These are phyloP conservation scores for Austrolebias charrua DNA, from an alignment of 2,797 vertebrate species.

Conservation along the genomic window DNA sequence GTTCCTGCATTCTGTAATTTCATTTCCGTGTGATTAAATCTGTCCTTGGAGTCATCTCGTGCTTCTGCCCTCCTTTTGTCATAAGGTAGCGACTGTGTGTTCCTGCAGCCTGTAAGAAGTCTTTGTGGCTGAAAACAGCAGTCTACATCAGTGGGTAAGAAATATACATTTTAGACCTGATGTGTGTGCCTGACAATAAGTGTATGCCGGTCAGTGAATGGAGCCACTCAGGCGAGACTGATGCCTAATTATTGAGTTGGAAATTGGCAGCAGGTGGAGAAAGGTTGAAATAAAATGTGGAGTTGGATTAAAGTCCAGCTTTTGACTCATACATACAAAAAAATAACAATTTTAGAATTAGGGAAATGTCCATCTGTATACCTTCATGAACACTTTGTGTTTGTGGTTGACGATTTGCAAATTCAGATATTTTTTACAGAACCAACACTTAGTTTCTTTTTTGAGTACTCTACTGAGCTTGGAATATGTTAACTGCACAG, in stretches of 20 bases:
- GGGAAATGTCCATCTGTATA: neutral
- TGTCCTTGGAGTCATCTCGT: slow-evolving; percentile 22
- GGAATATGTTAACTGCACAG: neutral
- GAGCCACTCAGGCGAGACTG: slow-evolving; percentile 53
- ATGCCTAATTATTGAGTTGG: slow-evolving; percentile 67
- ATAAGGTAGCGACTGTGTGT: slow-evolving; percentile 20
- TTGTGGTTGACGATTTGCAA: neutral
- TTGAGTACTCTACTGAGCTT: neutral
- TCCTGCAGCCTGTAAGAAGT: slow-evolving; percentile 37
- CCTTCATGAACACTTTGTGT: neutral
- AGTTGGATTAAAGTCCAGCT: slow-evolving; percentile 7
- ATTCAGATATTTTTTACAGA: neutral
- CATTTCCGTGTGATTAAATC: slow-evolving; percentile 22
- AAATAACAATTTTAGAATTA: neutral
- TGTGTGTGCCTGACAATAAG: slow-evolving; percentile 3
- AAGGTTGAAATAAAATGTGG: slow-evolving; percentile 41
- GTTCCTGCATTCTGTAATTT: slow-evolving; percentile 32
- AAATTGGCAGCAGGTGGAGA: slow-evolving; percentile 50
- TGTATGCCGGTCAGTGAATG: slow-evolving; percentile 51
- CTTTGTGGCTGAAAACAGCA: slow-evolving; percentile 46
- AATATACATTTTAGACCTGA: slow-evolving; percentile 9
- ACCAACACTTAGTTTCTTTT: too few species aligned
- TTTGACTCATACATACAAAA: slow-evolving; percentile 23
- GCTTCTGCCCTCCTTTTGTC: slow-evolving; percentile 15
- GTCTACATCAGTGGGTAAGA: slow-evolving; percentile 30